Percentiles rank a stretch among this genome's conserved stretches.
Conservation (phyloP, 2,888 invertebrate genomes). For the Idaea straminata region DNA sequence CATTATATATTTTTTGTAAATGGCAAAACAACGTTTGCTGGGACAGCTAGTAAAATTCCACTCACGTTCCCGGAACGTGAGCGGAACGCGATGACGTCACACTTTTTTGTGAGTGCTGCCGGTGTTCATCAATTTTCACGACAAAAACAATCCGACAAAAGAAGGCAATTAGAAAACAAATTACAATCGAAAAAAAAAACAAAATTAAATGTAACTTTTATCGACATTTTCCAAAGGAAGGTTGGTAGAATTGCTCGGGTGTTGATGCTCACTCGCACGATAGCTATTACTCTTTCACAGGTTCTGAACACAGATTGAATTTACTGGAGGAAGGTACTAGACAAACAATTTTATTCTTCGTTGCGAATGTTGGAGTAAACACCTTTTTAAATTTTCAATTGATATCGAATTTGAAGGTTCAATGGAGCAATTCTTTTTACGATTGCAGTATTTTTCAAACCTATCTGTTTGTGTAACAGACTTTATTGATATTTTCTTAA, state of each 20-base stretch:
- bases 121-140: no score
- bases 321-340: conserved; percentile 26
- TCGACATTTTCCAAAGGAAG: conserved; percentile 40
- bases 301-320: conserved; percentile 47
- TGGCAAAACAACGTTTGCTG: no score
- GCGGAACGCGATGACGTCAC: no score
- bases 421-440: not conserved
- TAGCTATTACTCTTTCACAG: conserved; percentile 57
- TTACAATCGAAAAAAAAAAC: not conserved
- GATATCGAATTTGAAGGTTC: not conserved
- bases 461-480: no score
- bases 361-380: not conserved
- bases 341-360: conserved; percentile 17
- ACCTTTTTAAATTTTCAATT: not conserved
- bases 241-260: conserved; percentile 49
- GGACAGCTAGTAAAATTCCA: no score
- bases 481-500: no score
- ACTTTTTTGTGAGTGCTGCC: no score
- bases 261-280: conserved; percentile 44
- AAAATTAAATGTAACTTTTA: not conserved
- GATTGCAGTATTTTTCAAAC: not conserved
- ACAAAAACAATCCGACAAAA: not conserved
- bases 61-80: no score
- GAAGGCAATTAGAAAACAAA: not conserved
- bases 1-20: no score